Conservation (phyloP, 2,888 invertebrate species). For the Hirtodrosophila histrioides region DNA sequence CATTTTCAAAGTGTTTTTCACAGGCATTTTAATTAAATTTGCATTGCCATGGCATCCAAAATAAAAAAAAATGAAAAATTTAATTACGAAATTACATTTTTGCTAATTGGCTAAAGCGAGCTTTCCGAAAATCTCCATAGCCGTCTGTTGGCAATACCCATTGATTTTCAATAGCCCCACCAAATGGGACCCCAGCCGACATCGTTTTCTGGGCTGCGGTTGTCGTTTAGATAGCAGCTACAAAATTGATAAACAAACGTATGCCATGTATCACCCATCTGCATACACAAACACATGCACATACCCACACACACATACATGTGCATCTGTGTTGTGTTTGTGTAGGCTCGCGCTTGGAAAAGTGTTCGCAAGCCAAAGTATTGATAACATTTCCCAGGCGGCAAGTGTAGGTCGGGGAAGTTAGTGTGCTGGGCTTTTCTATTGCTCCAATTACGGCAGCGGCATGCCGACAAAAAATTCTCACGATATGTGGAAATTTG, state of each 20-base stretch:
- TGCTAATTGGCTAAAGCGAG: constrained; percentile 44
- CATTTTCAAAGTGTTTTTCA: constrained; percentile 52
- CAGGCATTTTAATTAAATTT: constrained; percentile 54
- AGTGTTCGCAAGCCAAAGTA: constrained; percentile 66
- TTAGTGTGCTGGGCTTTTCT: constrained; percentile 30
- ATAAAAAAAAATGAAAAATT: constrained; percentile 8
- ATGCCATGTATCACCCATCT: constrained; percentile 20
- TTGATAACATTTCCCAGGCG: constrained; percentile 67
- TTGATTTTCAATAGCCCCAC: constrained; percentile 43
- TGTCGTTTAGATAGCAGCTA: constrained; percentile 35
- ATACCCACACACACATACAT: not conserved
- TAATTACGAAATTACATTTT: constrained; percentile 52
- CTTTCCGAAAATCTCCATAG: constrained; percentile 27
- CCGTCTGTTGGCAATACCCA: constrained; percentile 10
- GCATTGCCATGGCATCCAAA: constrained; percentile 14
- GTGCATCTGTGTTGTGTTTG: constrained; percentile 12
- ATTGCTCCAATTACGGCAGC: constrained; percentile 66
- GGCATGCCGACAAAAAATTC: constrained; percentile 9
- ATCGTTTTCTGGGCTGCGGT: constrained; percentile 36
- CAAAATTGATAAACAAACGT: constrained; percentile 71
- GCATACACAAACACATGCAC: not conserved
- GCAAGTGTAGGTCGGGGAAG: constrained; percentile 14
- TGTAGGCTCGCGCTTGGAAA: constrained; percentile 56
- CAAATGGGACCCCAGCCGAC: constrained; percentile 36
- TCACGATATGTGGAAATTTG: constrained; percentile 42